Base-by-base conservation (phyloP, 1,140 invertebrate genomes). In the Papilio xuthus region DNA sequence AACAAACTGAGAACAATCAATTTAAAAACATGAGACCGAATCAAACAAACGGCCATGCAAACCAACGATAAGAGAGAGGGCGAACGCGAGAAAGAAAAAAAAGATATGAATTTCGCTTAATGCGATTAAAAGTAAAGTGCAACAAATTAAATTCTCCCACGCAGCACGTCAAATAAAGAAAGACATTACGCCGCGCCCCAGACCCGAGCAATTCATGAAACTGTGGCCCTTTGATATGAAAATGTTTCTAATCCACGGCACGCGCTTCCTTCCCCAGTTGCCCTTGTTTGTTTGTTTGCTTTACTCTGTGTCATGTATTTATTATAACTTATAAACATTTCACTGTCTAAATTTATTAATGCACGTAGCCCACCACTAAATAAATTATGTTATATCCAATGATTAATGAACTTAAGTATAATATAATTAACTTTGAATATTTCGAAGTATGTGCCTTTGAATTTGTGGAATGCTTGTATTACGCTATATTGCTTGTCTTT, bases 91-190 rank as follows among this genome's bases (percentile, higher is more conserved):
- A 60, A 79, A 85, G 86, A 86, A 82, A 56, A 50, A 84, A 74
- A 84, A 85, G 82, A 85, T 89, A 87, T 83, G 83, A 85, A 83
- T 86, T 82, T 83, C 67, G 82, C 78, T 82, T 88, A 90, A 89
- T 88, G 80, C 86, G 86, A 86, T 90, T 86, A 88, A 91, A 87
- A 79, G 82, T 85, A 88, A 90, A 89, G 82, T 88, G 88, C 85
- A 87, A 89, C 88, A 90, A 90, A 92, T 91, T 89, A 86, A 92
- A 92, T 85, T 89, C 89, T 90, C 89, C 91, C 92, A 93, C 90
- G 90, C 85, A 80, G 84, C 82, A 83, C 80, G 84, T 86, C 82
- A 80, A 81, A 85, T 86, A 89, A 88, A 92, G 87, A 85, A 83
- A 88, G 89, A 90, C 87, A 86, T 90, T 85, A 87, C 82, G 83